These are phyloP conservation scores for Ceratosolen fusciceps DNA, from an alignment of 1,140 invertebrate species.

Conservation along the genomic window DNA sequence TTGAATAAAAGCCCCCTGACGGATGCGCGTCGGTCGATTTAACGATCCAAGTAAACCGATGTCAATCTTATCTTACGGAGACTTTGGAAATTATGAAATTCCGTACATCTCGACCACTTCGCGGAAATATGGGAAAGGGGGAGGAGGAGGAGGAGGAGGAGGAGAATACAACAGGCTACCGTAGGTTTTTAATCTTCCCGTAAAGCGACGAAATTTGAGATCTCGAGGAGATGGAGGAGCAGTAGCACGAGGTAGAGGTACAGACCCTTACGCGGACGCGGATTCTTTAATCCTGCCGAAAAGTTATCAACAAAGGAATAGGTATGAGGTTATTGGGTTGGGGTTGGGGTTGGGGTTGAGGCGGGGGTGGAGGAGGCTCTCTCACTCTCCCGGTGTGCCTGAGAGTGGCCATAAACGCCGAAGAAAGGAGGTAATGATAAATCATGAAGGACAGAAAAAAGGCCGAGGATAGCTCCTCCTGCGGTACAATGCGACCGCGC, in stretches of 20 bases:
- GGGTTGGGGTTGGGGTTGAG: no score
- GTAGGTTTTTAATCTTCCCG: no score
- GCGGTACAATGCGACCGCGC: not conserved
- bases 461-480: slow-evolving; percentile 9
- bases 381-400: not conserved
- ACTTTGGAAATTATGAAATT: not conserved
- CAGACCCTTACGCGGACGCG: not conserved
- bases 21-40: no score
- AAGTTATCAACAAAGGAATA: slow-evolving; percentile 15
- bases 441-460: slow-evolving; percentile 16
- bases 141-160: no score
- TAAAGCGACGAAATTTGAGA: not conserved
- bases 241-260: no score
- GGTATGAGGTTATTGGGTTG: no score
- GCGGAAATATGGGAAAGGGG: not conserved
- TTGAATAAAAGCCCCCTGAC: no score
- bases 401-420: not conserved
- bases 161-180: no score
- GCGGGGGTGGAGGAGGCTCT: not conserved
- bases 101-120: not conserved
- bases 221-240: no score
- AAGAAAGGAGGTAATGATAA: slow-evolving; percentile 16
- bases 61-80: no score
- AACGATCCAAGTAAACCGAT: not conserved
- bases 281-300: not conserved